Evolutionary conservation across 2,113 vertebrate species (phyloP), one percentile per base, ranked within the genome.

Genomic region (Saimiri boliviensis): DNA sequence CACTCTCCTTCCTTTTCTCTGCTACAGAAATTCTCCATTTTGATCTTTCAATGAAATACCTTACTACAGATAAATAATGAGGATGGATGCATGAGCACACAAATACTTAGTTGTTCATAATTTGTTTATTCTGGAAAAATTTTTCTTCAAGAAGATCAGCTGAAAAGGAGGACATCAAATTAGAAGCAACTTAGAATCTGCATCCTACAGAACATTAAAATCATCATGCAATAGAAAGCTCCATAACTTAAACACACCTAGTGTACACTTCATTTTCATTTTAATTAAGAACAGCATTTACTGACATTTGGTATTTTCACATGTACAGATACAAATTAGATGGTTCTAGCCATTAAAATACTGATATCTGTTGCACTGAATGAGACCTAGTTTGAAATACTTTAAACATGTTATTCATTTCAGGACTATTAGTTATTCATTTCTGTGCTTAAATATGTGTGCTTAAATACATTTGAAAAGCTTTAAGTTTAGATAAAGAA

Each of bases 31-130:
- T 77, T 89, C 35, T 93, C 9, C 85, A 96, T 96, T 95, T 58
- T 98, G 73, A 96, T 97, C 58, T 96, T 94, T 97, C 76, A 97
- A 60, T 66, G 95, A 90, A 23, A 20, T 97, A 37, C 92, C 35
- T 96, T 96, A 94, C 74, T 95, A 86, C 16, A 97, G 19, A 25
- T 1, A 84, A 84, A 83, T 77, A 81, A 56, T 63, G 3, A 82
- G n/a, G 10, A 12, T 94, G 23, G 83, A 66, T 0, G 86, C 94
- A 30, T 73, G 86, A 76, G 8, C 47, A 49, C 2, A 54, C 8
- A 79, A 49, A 70, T 79, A 40, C 1, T 71, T 40, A 82, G 25
- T 76, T 10, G 30, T 54, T 91, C 9, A 49, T 81, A 66, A 52
- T 66, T 94, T 85, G 68, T 89, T 52, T 74, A 7, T 20, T 85